Evolutionary conservation across 2,797 vertebrate species (phyloP).

Genomic region (Pseudochirops cupreus): DNA sequence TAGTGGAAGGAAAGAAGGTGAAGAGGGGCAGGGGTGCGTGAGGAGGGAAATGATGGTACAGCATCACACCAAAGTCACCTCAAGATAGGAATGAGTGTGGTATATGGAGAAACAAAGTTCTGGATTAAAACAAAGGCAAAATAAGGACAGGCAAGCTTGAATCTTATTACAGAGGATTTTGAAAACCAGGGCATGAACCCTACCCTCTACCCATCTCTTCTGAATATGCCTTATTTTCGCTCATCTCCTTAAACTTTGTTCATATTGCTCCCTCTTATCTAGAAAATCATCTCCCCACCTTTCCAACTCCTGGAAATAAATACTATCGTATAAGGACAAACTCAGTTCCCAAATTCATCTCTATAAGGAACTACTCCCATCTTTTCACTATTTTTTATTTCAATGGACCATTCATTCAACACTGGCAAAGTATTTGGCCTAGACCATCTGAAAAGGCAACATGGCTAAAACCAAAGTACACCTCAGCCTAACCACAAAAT

Average conservation of each 20-base stretch:
- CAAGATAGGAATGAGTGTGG: neutral
- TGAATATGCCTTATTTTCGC: neutral
- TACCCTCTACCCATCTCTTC: too few species aligned
- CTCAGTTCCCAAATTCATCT: neutral
- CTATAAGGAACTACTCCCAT: neutral
- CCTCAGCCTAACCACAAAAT: neutral
- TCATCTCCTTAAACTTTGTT: neutral
- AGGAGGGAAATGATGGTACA: rapidly evolving
- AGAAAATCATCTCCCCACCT: neutral
- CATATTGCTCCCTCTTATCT: neutral
- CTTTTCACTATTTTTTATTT: neutral
- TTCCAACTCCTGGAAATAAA: neutral
- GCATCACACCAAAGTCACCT: neutral
- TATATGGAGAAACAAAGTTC: neutral
- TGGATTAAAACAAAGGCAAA: neutral
- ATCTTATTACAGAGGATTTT: neutral
- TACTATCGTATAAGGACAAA: neutral
- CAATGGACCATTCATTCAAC: neutral
- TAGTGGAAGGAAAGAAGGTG: neutral
- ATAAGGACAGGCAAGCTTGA: neutral
- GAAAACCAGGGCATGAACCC: neutral
- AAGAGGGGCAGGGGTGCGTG: neutral
- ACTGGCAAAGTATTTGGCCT: neutral
- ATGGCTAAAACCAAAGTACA: neutral
- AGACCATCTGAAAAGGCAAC: neutral